Conservation (phyloP, 1,140 invertebrate species). For the Drosophila novamexicana region DNA sequence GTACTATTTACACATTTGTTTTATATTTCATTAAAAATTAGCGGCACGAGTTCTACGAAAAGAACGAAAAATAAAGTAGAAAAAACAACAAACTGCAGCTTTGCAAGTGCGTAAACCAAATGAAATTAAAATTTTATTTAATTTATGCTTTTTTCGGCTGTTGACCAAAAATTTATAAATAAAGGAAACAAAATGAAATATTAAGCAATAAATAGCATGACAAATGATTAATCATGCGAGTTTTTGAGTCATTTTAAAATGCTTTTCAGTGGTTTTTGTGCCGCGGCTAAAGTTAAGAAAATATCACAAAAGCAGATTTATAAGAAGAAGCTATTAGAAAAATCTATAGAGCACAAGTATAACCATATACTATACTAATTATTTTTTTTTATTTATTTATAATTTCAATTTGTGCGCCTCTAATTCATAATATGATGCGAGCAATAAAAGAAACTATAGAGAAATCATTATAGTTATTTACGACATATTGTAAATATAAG, state of each 20-base stretch:
- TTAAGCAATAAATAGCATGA: background rate
- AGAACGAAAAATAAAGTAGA: background rate
- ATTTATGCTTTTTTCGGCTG: background rate
- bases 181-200: background rate
- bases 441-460: conserved; percentile 30
- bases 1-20: conserved; percentile 45
- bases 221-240: conserved; percentile 6
- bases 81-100: background rate
- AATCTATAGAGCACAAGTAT: too few species aligned
- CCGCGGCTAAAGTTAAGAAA: background rate
- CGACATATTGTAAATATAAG: conserved; percentile 42
- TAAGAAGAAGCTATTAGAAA: too few species aligned
- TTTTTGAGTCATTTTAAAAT: conserved; percentile 1
- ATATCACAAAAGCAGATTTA: too few species aligned
- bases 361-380: background rate
- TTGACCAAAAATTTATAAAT: conserved; percentile 1
- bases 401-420: conserved; percentile 10
- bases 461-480: conserved; percentile 44
- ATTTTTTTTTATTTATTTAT: background rate
- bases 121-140: background rate
- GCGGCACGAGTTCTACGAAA: background rate
- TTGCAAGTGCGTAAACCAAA: background rate
- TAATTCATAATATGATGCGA: conserved; percentile 18
- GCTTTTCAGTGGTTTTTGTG: background rate
- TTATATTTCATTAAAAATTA: conserved; percentile 12